Conservation (phyloP, 2,113 vertebrate species). For the Egretta garzetta region DNA sequence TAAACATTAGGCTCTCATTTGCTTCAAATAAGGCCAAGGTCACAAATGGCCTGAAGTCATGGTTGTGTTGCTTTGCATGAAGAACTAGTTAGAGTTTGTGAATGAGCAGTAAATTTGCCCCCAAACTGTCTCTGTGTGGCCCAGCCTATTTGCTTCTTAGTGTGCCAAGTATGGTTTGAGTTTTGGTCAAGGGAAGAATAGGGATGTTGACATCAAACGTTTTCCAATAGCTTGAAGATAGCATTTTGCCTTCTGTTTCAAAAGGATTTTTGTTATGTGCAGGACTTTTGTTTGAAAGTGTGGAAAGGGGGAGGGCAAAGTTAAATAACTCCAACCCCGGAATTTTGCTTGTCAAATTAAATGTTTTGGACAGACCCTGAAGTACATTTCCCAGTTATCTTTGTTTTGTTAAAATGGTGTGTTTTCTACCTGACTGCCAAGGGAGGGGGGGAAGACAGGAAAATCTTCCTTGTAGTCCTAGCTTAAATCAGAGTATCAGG, state of each 20-base stretch:
- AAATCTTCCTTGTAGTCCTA: constrained; percentile 5
- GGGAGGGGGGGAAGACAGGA: background rate
- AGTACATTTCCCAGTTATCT: background rate
- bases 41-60: background rate
- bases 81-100: background rate
- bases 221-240: background rate
- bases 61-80: background rate
- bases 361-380: background rate
- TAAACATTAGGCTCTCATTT: background rate
- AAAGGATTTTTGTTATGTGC: background rate
- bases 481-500: constrained; percentile 6
- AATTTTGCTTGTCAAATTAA: background rate
- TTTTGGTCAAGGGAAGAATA: background rate
- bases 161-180: background rate
- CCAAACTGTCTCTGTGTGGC: background rate
- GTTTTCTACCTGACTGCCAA: background rate
- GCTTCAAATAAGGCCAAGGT: constrained; percentile 27
- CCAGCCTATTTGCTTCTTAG: background rate
- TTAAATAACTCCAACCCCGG: background rate
- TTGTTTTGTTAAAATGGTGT: background rate
- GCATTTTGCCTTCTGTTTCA: background rate
- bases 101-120: background rate
- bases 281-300: background rate
- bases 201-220: background rate
- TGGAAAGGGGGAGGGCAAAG: background rate